Evolutionary conservation across 2,888 invertebrate species (phyloP), one percentile per base, ranked within the genome.

Genomic region (Drosophila diplacantha): DNA sequence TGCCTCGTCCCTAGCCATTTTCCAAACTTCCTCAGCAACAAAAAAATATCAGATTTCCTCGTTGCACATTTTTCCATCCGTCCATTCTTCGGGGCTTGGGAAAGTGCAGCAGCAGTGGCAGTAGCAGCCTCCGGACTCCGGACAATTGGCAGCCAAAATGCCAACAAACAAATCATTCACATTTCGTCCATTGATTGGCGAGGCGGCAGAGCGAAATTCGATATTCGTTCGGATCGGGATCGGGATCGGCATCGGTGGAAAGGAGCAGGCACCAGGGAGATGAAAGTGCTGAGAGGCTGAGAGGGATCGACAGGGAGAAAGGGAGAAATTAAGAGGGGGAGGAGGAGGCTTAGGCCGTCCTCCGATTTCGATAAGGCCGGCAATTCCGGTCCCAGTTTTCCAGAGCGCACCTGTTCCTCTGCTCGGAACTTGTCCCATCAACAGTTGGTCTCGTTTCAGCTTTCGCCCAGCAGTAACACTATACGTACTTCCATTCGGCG

Each of bases 141-240:
- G 51, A 77, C 81, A 81, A 78, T 81, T 83, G 81, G 81, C 78
- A 81, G 77, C 80, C 72, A 78, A 78, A 78, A 81, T 78, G 83
- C 78, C 83, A 78, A 69, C 83, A 79, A 61, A 68, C 76, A 78
- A 79, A 78, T 83, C 81, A 81, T 75, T 65, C 64, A 69, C 53
- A 76, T 60, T 68, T 72, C 51, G 66, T 53, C 62, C 72, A 73
- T 81, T 79, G 78, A 79, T 79, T 82, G 77, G 74, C 77, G 69
- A 75, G 73, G 79, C 74, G 71, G 71, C 46, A 78, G 63, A 37
- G 47, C 64, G 78, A 68, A 83, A 79, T 75, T 75, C 61, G 78
- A 79, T 79, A 59, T 59, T 58, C 31, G 22, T 22, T 18, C 37
- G 37, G 39, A 39, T 39, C 39, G 39, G 39, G 20, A 37, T 38